Evolutionary conservation across 2,113 vertebrate genomes (phyloP).

Genomic region (Thunnus thynnus): DNA sequence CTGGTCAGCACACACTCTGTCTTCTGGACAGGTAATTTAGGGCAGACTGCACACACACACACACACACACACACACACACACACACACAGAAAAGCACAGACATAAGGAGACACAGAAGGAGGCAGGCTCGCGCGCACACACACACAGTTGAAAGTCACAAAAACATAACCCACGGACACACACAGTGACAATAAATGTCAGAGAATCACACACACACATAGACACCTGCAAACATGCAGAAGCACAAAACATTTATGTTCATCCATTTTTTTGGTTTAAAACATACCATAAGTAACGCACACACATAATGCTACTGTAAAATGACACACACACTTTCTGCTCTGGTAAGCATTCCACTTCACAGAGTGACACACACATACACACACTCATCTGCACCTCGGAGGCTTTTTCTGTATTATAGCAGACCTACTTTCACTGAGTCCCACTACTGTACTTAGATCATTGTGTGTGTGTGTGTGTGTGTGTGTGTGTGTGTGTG

Average conservation of each 20-base stretch:
- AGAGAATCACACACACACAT: background rate
- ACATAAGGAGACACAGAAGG: background rate
- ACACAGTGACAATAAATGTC: background rate
- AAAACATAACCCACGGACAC: background rate
- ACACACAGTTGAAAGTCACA: background rate
- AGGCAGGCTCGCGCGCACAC: background rate
- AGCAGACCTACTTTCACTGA: constrained; percentile 64
- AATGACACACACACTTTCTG: constrained; percentile 4
- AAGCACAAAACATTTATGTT: background rate
- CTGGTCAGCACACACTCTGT: constrained; percentile 55
- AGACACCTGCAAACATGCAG: background rate
- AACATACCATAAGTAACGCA: background rate
- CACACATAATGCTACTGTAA: constrained; percentile 10
- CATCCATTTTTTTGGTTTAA: constrained; percentile 19
- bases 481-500: background rate
- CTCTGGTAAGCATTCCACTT: constrained; percentile 17
- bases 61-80: constrained; percentile 8
- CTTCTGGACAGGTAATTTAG: constrained; percentile 76
- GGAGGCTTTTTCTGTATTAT: constrained; percentile 57
- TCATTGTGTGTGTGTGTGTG: background rate
- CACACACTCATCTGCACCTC: constrained; percentile 29
- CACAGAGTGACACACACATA: constrained; percentile 15
- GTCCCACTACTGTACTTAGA: constrained; percentile 57
- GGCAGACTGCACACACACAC: background rate
- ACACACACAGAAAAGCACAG: background rate